Conservation (phyloP, 2,113 vertebrate genomes). For the Bos taurus region ARS-UCD2.0 NC_037331.1:18553501-18554000, state of each 20-base stretch:
- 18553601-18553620: neutral
- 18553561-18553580: neutral
- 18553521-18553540: neutral
- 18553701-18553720: neutral
- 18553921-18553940: neutral
- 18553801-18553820: neutral
- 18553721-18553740: neutral
- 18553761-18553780: neutral
- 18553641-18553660: neutral
- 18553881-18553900: neutral
- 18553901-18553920: neutral
- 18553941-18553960: neutral
- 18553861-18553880: neutral
- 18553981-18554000: slow-evolving; percentile 7
- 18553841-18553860: neutral
- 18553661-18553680: neutral
- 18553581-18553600: neutral
- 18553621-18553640: neutral
- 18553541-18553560: neutral
- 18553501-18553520: neutral
- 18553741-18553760: neutral
- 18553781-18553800: neutral
- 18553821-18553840: neutral
- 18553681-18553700: neutral
- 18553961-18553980: slow-evolving; percentile 6